Evolutionary conservation across 1,140 invertebrate species (phyloP).

Genomic region (Papilio xuthus): DNA sequence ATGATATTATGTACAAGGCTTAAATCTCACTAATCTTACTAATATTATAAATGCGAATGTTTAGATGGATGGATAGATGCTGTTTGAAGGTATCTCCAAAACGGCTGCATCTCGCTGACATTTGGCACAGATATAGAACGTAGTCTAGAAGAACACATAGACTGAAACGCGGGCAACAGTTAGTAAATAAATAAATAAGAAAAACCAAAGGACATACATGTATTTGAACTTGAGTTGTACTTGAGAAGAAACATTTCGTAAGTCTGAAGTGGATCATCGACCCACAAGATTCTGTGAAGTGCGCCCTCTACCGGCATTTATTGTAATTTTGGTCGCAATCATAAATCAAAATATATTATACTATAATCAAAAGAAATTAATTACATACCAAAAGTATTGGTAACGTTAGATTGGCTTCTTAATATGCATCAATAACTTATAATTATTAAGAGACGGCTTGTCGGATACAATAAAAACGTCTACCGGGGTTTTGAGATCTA

Average conservation of each 20-base stretch:
- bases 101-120: too few relatives aligned
- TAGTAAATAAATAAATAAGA: neutral
- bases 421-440: neutral
- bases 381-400: neutral
- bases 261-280: conserved; percentile 4
- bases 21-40: too few relatives aligned
- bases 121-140: neutral
- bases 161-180: too few relatives aligned
- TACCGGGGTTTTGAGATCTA: too few relatives aligned
- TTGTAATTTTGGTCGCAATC: neutral
- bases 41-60: too few relatives aligned
- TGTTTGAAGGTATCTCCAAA: too few relatives aligned
- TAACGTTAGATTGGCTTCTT: neutral
- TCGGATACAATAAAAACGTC: too few relatives aligned
- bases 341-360: neutral
- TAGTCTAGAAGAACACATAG: too few relatives aligned
- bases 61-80: too few relatives aligned
- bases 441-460: neutral
- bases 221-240: conserved; percentile 1
- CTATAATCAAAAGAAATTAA: neutral
- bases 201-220: neutral
- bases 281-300: neutral
- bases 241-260: neutral
- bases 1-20: too few relatives aligned
- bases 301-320: neutral